These are phyloP conservation scores for Lasioglossum zephyrum DNA, from an alignment of 2,888 invertebrate genomes.

Conservation along the genomic window DNA sequence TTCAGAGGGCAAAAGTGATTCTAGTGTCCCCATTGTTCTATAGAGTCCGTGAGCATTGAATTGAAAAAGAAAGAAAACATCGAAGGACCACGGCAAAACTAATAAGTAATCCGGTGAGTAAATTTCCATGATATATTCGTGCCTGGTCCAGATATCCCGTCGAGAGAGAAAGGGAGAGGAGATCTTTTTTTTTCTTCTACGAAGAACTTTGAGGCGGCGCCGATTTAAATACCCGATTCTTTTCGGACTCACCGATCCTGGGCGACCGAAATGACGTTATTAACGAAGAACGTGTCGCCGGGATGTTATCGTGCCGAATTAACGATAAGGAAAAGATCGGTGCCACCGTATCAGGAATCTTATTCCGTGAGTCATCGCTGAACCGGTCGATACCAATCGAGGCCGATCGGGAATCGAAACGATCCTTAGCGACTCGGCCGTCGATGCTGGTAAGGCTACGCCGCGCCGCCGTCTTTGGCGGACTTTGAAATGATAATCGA, in stretches of 20 bases:
- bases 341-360: slow-evolving; percentile 47
- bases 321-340: slow-evolving; percentile 65
- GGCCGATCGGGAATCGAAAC: slow-evolving; percentile 64
- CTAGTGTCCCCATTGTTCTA: neutral
- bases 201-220: slow-evolving; percentile 18
- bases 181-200: neutral
- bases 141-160: neutral
- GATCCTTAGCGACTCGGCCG: slow-evolving; percentile 30
- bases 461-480: slow-evolving; percentile 53
- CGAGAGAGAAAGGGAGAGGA: neutral
- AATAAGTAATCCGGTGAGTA: neutral
- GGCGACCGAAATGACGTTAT: slow-evolving; percentile 65
- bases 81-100: neutral
- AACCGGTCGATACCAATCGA: slow-evolving; percentile 71
- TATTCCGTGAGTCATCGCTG: slow-evolving; percentile 64
- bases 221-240: slow-evolving; percentile 25
- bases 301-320: slow-evolving; percentile 67
- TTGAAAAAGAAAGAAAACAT: neutral
- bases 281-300: slow-evolving; percentile 66
- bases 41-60: neutral
- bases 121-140: neutral
- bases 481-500: slow-evolving; percentile 54
- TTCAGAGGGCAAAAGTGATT: neutral
- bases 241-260: slow-evolving; percentile 31
- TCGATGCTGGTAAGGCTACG: slow-evolving; percentile 27